phyloP scores from a whole-genome alignment of 2,888 invertebrate species.

The Ecliptopera silaceata region DNA sequence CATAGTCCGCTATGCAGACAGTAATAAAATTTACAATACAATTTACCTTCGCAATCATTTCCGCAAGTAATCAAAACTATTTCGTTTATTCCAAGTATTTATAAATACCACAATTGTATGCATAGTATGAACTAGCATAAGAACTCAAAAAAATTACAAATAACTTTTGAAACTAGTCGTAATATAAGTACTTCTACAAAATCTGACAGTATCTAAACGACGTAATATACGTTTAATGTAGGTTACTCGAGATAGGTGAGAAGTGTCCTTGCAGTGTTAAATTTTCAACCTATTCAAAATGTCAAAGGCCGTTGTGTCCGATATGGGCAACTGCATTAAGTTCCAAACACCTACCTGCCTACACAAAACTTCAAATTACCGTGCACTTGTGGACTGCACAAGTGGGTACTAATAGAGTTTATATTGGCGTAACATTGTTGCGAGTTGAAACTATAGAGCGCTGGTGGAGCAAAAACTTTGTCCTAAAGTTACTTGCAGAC shows the following conservation, averaged over 20 bases:
- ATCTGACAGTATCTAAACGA: too few relatives aligned
- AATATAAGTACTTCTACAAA: too few relatives aligned
- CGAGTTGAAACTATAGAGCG: constrained; percentile 8
- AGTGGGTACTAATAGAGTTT: constrained; percentile 39
- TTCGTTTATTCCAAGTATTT: constrained; percentile 35
- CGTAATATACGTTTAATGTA: too few relatives aligned
- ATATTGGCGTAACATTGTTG: constrained; percentile 41
- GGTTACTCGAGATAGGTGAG: too few relatives aligned
- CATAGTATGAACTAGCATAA: constrained; percentile 6
- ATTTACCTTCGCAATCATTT: constrained; percentile 42
- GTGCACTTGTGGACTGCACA: background rate
- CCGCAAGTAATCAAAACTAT: constrained; percentile 39
- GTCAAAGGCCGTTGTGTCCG: constrained; percentile 32
- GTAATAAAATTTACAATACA: constrained; percentile 39
- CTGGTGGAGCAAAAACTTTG: constrained; percentile 1
- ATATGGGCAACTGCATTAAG: constrained; percentile 41
- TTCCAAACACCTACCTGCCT: background rate
- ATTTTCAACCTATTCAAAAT: constrained; percentile 31
- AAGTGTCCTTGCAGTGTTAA: too few relatives aligned
- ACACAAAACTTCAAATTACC: constrained; percentile 13
- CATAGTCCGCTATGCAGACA: constrained; percentile 13
- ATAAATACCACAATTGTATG: constrained; percentile 34
- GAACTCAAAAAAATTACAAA: too few relatives aligned
- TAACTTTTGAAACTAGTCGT: too few relatives aligned
- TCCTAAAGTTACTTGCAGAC: constrained; percentile 4